Conservation (phyloP, 2,888 invertebrate species). For the Exephanes ischioxanthus region DNA sequence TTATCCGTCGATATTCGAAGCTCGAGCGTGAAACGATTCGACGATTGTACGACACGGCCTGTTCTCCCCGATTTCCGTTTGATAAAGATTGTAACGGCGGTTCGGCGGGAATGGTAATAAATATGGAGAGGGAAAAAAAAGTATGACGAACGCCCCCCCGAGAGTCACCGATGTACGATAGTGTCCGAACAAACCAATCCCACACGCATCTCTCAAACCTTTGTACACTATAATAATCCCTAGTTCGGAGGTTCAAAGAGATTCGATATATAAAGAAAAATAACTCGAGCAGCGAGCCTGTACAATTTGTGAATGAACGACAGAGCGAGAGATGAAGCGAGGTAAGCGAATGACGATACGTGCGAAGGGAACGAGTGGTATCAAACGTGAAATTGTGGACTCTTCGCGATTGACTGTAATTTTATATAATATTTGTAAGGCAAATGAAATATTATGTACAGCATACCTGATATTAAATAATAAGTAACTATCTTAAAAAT, state of each 20-base stretch:
- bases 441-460: constrained; percentile 83
- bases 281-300: constrained; percentile 68
- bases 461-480: constrained; percentile 84
- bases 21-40: constrained; percentile 49
- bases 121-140: constrained; percentile 19
- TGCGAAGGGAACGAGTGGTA: constrained; percentile 62
- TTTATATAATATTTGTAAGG: constrained; percentile 84
- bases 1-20: constrained; percentile 61
- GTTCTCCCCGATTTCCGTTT: constrained; percentile 54
- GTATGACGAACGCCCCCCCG: constrained; percentile 42
- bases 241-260: constrained; percentile 49
- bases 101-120: constrained; percentile 40
- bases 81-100: constrained; percentile 53
- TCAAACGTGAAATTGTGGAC: constrained; percentile 73
- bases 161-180: constrained; percentile 58
- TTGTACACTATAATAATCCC: constrained; percentile 42
- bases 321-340: constrained; percentile 59
- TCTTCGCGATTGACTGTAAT: constrained; percentile 84
- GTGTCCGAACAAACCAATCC: constrained; percentile 48
- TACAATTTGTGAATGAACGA: constrained; percentile 70
- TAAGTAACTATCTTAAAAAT: constrained; percentile 81
- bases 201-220: not conserved
- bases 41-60: constrained; percentile 36
- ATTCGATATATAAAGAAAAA: constrained; percentile 47
- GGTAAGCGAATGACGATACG: constrained; percentile 67